These are phyloP conservation scores for Cephonodes hylas DNA, from an alignment of 2,888 invertebrate genomes.

Conservation along the genomic window DNA sequence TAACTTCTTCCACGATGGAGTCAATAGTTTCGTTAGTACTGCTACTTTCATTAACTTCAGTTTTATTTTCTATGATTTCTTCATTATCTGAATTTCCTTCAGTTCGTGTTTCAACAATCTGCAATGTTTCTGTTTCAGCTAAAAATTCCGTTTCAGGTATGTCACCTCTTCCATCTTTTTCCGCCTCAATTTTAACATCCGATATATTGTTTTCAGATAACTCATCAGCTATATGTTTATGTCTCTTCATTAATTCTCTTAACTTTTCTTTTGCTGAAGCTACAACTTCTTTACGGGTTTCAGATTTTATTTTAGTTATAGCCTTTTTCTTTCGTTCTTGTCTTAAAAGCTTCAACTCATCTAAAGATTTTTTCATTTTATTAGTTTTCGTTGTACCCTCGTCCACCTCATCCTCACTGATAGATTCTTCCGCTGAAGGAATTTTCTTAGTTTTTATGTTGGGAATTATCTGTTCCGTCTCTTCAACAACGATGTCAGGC, in stretches of 20 bases:
- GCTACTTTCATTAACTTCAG: conserved; percentile 32
- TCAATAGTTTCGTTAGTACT: conserved; percentile 64
- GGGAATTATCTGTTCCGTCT: conserved; percentile 25
- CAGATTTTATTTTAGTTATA: conserved; percentile 71
- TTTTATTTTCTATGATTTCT: conserved; percentile 21
- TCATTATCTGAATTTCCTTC: conserved; percentile 19
- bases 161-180: conserved; percentile 54
- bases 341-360: conserved; percentile 55
- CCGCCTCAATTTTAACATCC: conserved; percentile 30
- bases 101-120: conserved; percentile 21
- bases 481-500: conserved; percentile 20
- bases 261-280: conserved; percentile 76
- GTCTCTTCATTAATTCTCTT: conserved; percentile 74
- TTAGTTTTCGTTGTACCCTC: conserved; percentile 30
- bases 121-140: conserved; percentile 25
- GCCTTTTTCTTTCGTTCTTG: conserved; percentile 68
- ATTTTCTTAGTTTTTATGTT: conserved; percentile 51
- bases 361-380: conserved; percentile 54
- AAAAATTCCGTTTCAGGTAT: conserved; percentile 49
- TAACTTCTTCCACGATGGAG: conserved; percentile 74
- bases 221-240: conserved; percentile 67
- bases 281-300: conserved; percentile 71
- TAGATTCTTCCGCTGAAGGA: conserved; percentile 18
- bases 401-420: conserved; percentile 24
- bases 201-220: conserved; percentile 48